Conservation (phyloP, 2,797 vertebrate genomes). For the Phylloscopus collybita region DNA sequence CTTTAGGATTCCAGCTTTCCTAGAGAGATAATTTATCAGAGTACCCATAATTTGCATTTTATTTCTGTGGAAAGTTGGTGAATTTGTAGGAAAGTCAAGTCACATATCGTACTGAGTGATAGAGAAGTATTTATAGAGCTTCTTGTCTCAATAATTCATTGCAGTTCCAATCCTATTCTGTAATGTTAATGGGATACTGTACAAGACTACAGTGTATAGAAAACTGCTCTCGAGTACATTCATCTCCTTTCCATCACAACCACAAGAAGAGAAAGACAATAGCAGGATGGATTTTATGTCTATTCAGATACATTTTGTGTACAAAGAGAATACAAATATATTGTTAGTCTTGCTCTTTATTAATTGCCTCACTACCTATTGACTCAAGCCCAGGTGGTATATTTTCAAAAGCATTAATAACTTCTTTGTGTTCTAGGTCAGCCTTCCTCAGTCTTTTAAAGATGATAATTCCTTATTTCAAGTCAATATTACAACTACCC, state of each 20-base stretch:
- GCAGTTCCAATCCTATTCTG: conserved; percentile 20
- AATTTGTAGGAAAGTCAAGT: conserved; percentile 17
- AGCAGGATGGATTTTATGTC: conserved; percentile 55
- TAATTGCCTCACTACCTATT: conserved; percentile 44
- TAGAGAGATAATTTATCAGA: background rate
- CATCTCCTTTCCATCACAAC: conserved; percentile 33
- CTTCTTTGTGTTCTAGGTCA: conserved; percentile 50
- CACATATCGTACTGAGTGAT: conserved; percentile 19
- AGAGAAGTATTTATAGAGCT: background rate
- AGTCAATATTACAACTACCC: background rate
- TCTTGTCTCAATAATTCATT: conserved; percentile 59
- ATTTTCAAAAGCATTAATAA: conserved; percentile 62
- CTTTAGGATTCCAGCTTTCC: background rate
- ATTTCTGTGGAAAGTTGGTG: background rate
- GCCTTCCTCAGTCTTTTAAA: conserved; percentile 35
- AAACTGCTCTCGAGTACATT: conserved; percentile 59
- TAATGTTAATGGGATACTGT: conserved; percentile 55
- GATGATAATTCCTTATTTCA: conserved; percentile 24
- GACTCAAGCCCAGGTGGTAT: conserved; percentile 21
- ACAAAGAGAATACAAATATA: conserved; percentile 54
- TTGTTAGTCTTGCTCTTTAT: conserved; percentile 56
- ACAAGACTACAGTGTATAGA: conserved; percentile 42
- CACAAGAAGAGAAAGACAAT: conserved; percentile 41
- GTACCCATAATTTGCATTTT: background rate
- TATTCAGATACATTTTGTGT: conserved; percentile 25